A percentile compares a stretch with the other conserved stretches of the same genome.
Conservation (phyloP, 2,113 vertebrate genomes). For the Sander lucioperca region DNA sequence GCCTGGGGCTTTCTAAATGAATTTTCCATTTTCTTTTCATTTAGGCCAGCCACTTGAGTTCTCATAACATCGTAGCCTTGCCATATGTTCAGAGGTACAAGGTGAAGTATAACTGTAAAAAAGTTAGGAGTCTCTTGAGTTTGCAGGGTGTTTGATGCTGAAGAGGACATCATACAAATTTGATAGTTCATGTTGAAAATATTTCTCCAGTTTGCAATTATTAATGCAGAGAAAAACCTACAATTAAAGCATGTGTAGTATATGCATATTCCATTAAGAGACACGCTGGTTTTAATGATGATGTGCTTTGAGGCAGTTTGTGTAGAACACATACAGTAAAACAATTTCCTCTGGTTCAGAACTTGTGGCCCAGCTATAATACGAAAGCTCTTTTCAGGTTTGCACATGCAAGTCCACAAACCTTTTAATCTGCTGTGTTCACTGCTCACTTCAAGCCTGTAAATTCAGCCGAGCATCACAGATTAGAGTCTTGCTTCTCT, state of each 20-base stretch:
- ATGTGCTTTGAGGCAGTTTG: constrained; percentile 28
- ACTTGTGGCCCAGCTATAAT: neutral
- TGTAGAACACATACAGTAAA: constrained; percentile 8
- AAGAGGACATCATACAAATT: constrained; percentile 47
- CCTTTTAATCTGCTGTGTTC: constrained; percentile 59
- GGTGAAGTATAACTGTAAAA: constrained; percentile 15
- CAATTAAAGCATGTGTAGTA: constrained; percentile 20
- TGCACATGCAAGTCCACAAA: constrained; percentile 41
- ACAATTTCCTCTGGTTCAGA: constrained; percentile 21
- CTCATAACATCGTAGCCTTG: constrained; percentile 12
- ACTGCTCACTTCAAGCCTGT: constrained; percentile 36
- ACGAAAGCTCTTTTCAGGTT: constrained; percentile 31
- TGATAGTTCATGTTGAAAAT: constrained; percentile 44
- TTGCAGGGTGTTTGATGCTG: constrained; percentile 12
- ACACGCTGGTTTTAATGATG: constrained; percentile 21
- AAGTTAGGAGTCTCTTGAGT: neutral
- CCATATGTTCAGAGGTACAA: constrained; percentile 38
- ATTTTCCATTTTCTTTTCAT: constrained; percentile 66
- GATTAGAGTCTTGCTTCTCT: constrained; percentile 57
- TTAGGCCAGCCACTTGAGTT: constrained; percentile 44
- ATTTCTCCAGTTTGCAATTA: constrained; percentile 24
- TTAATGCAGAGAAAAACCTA: constrained; percentile 42
- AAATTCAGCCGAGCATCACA: constrained; percentile 56
- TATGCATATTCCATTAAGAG: constrained; percentile 57
- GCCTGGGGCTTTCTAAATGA: constrained; percentile 55